Evolutionary conservation across 2,888 invertebrate genomes (phyloP).

Genomic region (Hyposoter dolosus): DNA sequence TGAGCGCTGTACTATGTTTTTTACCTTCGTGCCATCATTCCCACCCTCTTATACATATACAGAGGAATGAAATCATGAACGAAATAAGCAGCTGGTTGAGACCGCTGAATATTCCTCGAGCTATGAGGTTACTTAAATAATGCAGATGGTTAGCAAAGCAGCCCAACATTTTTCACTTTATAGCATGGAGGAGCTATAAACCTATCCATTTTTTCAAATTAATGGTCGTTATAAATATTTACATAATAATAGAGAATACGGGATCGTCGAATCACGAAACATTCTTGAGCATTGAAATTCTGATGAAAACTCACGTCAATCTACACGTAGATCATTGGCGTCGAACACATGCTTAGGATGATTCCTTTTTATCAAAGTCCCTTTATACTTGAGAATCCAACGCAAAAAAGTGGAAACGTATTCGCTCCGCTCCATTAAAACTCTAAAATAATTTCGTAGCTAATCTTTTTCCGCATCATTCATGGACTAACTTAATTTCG

Average conservation of each 20-base stretch:
- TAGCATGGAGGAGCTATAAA: neutral
- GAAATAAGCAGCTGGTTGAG: slow-evolving; percentile 25
- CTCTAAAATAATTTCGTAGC: neutral
- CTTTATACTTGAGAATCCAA: too few species aligned
- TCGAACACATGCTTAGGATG: too few species aligned
- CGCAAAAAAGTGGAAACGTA: neutral
- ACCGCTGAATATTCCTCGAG: slow-evolving; percentile 34
- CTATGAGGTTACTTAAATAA: slow-evolving; percentile 32
- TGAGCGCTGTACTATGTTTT: slow-evolving; percentile 31
- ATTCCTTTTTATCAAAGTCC: too few species aligned
- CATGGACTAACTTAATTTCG: slow-evolving; percentile 31
- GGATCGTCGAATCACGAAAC: slow-evolving; percentile 5
- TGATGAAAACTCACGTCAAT: too few species aligned
- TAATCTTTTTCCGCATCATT: neutral
- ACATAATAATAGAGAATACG: slow-evolving; percentile 35
- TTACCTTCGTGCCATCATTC: neutral
- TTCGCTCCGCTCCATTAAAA: neutral
- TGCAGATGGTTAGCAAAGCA: slow-evolving; percentile 12
- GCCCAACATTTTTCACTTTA: slow-evolving; percentile 32
- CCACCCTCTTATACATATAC: slow-evolving; percentile 15
- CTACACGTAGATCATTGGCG: neutral
- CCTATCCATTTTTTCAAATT: neutral
- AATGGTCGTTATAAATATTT: slow-evolving; percentile 6
- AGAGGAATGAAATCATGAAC: slow-evolving; percentile 46
- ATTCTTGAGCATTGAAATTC: neutral